Base-by-base conservation (phyloP, 2,888 invertebrate species). In the Rhaphigaster nebulosa region DNA sequence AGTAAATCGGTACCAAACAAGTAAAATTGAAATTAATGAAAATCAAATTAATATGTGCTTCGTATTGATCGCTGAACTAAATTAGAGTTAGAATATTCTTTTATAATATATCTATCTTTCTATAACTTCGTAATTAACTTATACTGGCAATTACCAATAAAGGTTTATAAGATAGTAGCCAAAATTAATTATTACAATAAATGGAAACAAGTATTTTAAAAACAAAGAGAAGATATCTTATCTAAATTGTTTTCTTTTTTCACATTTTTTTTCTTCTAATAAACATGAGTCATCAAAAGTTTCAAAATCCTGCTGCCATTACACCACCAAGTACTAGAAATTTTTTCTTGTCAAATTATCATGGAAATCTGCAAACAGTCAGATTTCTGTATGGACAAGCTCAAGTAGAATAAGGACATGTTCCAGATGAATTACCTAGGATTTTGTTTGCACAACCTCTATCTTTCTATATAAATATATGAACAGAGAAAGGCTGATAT, bases 161-260 rank as follows among this genome's bases (percentile, higher is more conserved):
- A 50, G 84, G 26, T n/a, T 84, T 84, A 84, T 84, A 84, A 84
- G 84, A 84, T 84, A 84, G 45, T 84, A 26, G 41, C 50, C 50
- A 84, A 84, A 84, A 84, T 84, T 84, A 84, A 84, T 84, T 84
- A 84, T 84, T 84, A 84, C 45, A 45, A 84, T 84, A 84, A 84
- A 84, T 45, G 45, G 84, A 84, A 84, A 84, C 84, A 84, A 84
- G n/a, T 45, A 84, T 41, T 84, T 84, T 26, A 45, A 84, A 84
- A 84, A 84, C 45, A 84, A 84, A 45, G n/a, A 84, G 84, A 50
- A 84, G 41, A 45, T 45, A 84, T 50, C 45, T 50, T 84, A n/a
- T 84, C 84, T 84, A 84, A 84, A 84, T 45, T 45, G 45, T 84
- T 50, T 38, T 84, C 45, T 84, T 84, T 84, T 84, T n/a, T 13